A percentile compares a stretch with the other conserved stretches of the same genome.
These are phyloP conservation scores for Siniperca scherzeri DNA, from an alignment of 2,797 vertebrate species.

Conservation along the genomic window DNA sequence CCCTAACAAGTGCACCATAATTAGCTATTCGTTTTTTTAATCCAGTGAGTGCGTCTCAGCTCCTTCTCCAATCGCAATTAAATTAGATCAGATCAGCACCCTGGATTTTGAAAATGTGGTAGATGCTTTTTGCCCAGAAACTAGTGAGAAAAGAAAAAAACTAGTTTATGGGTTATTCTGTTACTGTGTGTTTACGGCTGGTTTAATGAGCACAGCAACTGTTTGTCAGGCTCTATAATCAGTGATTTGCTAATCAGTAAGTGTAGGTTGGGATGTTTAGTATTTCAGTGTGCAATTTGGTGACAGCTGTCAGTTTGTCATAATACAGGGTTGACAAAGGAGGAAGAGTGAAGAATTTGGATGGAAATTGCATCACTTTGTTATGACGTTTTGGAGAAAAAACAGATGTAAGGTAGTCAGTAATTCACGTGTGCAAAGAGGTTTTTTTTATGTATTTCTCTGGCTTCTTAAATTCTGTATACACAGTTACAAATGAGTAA, in stretches of 20 bases:
- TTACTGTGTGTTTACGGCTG: conserved; percentile 19
- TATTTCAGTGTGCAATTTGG: conserved; percentile 29
- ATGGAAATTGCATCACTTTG: conserved; percentile 42
- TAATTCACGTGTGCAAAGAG: conserved; percentile 1
- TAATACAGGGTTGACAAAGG: conserved; percentile 41
- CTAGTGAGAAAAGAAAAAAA: background rate
- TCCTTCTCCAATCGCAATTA: background rate
- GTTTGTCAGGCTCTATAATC: conserved; percentile 54
- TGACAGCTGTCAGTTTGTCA: conserved; percentile 60
- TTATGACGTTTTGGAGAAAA: conserved; percentile 36
- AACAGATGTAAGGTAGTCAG: conserved; percentile 12
- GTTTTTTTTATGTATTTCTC: background rate
- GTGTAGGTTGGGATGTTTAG: conserved; percentile 32
- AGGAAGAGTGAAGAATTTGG: conserved; percentile 39
- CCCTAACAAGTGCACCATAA: conserved; percentile 3
- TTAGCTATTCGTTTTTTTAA: conserved; percentile 11
- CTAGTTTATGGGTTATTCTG: background rate
- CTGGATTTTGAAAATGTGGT: conserved; percentile 18
- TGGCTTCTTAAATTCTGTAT: conserved; percentile 2
- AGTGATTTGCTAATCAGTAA: conserved; percentile 37
- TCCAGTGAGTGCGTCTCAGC: background rate
- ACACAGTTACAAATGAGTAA: background rate
- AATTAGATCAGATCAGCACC: conserved; percentile 6
- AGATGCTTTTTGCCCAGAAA: conserved; percentile 3
- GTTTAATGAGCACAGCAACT: conserved; percentile 53